Evolutionary conservation across 2,113 vertebrate genomes (phyloP).

Genomic region (Morone saxatilis): DNA sequence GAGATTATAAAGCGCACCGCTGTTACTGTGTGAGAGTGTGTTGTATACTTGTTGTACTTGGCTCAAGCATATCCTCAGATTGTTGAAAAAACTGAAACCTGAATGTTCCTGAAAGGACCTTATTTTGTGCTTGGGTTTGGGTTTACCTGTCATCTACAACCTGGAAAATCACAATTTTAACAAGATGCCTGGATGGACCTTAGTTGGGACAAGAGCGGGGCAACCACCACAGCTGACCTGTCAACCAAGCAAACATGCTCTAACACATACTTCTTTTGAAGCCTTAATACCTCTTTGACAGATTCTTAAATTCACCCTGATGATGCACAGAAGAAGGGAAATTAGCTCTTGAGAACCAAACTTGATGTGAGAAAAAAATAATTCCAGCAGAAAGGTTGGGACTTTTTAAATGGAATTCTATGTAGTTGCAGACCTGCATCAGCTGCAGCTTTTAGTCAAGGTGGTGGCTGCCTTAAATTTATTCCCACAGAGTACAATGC

Average conservation of each 20-base stretch:
- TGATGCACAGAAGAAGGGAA: background rate
- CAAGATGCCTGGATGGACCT: background rate
- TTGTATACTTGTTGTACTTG: background rate
- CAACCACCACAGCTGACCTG: conserved; percentile 4
- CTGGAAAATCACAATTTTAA: conserved; percentile 8
- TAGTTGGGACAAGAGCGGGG: background rate
- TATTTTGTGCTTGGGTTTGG: conserved; percentile 3
- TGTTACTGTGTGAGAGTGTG: conserved; percentile 2
- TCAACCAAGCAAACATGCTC: background rate
- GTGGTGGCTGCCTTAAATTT: conserved; percentile 13
- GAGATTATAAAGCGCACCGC: conserved; percentile 2
- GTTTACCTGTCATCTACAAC: background rate
- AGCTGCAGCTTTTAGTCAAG: background rate
- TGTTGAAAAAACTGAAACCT: background rate
- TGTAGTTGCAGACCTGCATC: background rate
- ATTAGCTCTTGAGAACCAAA: background rate
- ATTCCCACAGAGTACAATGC: background rate
- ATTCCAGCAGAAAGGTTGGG: background rate
- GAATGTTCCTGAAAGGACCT: background rate
- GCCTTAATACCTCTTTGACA: conserved; percentile 38
- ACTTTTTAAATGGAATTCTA: conserved; percentile 14
- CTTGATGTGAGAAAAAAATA: background rate
- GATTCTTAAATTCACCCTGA: background rate
- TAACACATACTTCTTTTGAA: conserved; percentile 18
- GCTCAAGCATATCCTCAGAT: background rate